These are phyloP conservation scores for Paramormyrops hopkinsi DNA, from an alignment of 2,797 vertebrate genomes.

Conservation along the genomic window DNA sequence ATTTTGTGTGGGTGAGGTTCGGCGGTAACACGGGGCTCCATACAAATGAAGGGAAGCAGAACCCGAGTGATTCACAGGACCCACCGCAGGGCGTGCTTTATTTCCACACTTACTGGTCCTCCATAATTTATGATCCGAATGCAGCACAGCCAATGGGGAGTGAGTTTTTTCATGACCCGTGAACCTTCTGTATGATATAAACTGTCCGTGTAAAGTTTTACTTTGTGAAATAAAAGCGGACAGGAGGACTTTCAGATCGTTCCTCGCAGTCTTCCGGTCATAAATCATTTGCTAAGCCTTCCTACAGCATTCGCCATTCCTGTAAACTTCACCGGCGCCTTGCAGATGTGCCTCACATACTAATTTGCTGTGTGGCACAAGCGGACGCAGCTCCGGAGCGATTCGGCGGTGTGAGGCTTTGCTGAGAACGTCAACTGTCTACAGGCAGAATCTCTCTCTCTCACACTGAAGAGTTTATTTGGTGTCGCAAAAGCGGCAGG, in stretches of 20 bases:
- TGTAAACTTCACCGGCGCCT: neutral
- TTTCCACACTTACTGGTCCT: neutral
- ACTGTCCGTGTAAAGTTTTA: neutral
- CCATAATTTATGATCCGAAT: neutral
- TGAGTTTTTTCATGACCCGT: neutral
- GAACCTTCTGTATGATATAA: neutral
- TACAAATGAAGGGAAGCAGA: neutral
- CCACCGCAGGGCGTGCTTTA: neutral
- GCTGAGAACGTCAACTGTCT: neutral
- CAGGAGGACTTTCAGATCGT: neutral
- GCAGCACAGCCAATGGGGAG: neutral
- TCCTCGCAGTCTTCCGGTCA: neutral
- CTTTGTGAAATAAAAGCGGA: conserved; percentile 4
- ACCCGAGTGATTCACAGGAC: neutral
- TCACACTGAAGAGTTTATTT: neutral
- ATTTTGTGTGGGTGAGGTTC: neutral
- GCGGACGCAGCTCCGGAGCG: neutral
- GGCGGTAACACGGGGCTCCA: neutral
- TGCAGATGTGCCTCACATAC: neutral
- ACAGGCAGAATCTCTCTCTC: neutral
- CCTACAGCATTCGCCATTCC: neutral
- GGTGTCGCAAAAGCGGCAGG: neutral
- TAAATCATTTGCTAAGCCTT: neutral
- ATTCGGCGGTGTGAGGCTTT: neutral
- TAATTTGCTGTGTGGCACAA: neutral